phyloP scores from a whole-genome alignment of 1,140 invertebrate species.

The Bradysia coprophila region DNA sequence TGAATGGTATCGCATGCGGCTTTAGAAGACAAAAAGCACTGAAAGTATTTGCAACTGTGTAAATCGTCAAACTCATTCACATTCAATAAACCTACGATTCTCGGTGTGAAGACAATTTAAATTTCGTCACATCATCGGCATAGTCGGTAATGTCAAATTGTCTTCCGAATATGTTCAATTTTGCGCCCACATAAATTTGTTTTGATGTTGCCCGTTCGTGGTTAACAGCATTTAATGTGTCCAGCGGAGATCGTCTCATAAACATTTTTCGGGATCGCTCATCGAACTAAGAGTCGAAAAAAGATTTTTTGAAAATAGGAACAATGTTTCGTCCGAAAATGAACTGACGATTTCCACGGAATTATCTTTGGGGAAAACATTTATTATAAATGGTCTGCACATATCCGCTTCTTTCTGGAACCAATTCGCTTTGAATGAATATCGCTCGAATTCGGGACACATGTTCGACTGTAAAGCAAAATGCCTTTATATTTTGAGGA shows the following conservation, averaged over 20 bases:
- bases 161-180: conserved; percentile 55
- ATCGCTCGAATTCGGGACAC: no score
- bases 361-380: conserved; percentile 52
- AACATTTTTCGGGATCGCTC: conserved; percentile 53
- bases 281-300: conserved; percentile 43
- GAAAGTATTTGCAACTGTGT: neutral
- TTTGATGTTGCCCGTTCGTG: no score
- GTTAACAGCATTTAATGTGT: conserved; percentile 40
- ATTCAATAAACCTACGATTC: neutral
- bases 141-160: conserved; percentile 61
- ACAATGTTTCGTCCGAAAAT: neutral
- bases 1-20: neutral
- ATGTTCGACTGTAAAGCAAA: no score
- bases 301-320: neutral
- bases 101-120: conserved; percentile 24
- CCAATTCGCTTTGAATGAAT: conserved; percentile 75
- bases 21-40: conserved; percentile 1
- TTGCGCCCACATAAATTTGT: conserved; percentile 62
- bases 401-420: conserved; percentile 55
- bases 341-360: conserved; percentile 50
- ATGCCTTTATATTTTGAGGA: no score
- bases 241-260: conserved; percentile 49
- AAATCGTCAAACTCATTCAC: neutral
- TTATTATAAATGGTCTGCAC: conserved; percentile 49
- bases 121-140: conserved; percentile 45